Evolutionary conservation across 53 echinoderm and acorn worm species (phyloP), one percentile per base, ranked within the genome.

Genomic region (Crossaster papposus): DNA sequence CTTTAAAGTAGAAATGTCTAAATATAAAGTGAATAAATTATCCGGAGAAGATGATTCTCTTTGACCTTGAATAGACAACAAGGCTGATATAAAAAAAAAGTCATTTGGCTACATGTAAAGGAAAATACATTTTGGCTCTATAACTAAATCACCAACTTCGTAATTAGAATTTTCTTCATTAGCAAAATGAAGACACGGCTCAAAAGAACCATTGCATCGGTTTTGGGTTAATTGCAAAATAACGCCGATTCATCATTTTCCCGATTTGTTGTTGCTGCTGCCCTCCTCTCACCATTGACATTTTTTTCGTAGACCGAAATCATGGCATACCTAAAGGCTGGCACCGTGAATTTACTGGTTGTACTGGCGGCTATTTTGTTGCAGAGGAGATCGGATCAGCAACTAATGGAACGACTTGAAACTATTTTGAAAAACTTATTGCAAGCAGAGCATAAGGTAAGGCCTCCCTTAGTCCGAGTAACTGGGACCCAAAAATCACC

Each of bases 391-490:
- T 54, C 86, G 30, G 95, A 95, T 33, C 72, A 88, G 30, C 92
- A 95, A 65, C 90, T 96, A 29, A 85, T 70, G 8, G 89, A 90
- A n/a, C 85, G 90, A 71, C 78, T 96, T 35, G 54, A 93, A 17
- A 90, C 83, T 50, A 93, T 96, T 72, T 72, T 94, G 20, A 77
- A 70, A 37, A 95, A 72, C 51, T 80, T 96, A 26, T 89, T 93
- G 14, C 64, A 84, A 50, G 96, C 95, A 14, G 96, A 96, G 62
- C 78, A 85, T 70, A 95, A 96, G 79, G 93, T 83, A 44, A 32
- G 83, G 24, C n/a, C n/a, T n/a, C n/a, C n/a, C n/a, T n/a, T n/a
- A n/a, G n/a, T n/a, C n/a, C n/a, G n/a, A n/a, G n/a, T n/a, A n/a
- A n/a, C n/a, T n/a, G n/a, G n/a, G n/a, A n/a, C n/a, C n/a, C n/a